Conservation (phyloP, 2,888 invertebrate genomes). For the Epinotia ramella region DNA sequence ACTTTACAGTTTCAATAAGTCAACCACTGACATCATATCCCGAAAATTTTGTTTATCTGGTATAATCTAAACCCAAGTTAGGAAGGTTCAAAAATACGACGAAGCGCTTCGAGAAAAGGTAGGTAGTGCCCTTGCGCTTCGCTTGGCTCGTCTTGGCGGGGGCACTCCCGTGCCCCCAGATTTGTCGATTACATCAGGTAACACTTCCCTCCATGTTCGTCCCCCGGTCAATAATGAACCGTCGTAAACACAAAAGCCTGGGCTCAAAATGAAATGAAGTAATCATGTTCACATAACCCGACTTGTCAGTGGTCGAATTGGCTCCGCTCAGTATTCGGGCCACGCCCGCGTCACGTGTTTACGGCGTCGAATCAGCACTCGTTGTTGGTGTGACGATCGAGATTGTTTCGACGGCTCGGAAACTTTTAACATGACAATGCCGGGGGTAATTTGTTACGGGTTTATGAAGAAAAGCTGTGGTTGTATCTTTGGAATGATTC, state of each 20-base stretch:
- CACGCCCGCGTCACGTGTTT: conserved; percentile 38
- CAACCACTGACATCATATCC: too few relatives aligned
- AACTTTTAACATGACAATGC: conserved; percentile 14
- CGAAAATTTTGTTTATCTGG: too few relatives aligned
- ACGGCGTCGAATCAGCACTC: conserved; percentile 28
- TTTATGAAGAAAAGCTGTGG: not conserved
- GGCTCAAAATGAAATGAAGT: conserved; percentile 9
- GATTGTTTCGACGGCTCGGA: conserved; percentile 19
- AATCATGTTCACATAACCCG: conserved; percentile 12
- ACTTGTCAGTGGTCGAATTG: conserved; percentile 22
- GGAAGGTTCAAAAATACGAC: too few relatives aligned
- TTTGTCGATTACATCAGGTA: not conserved
- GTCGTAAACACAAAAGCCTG: conserved; percentile 3
- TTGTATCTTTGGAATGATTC: not conserved
- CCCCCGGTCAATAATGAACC: not conserved
- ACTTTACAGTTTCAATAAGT: too few relatives aligned
- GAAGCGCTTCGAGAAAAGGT: too few relatives aligned
- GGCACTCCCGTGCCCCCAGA: too few relatives aligned
- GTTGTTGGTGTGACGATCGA: conserved; percentile 30
- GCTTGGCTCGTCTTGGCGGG: too few relatives aligned
- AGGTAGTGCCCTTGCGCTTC: too few relatives aligned
- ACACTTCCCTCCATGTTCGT: not conserved
- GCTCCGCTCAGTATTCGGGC: conserved; percentile 33
- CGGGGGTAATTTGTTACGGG: not conserved
- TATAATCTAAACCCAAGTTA: too few relatives aligned